Evolutionary conservation across 2,888 invertebrate species (phyloP).

Genomic region (Tromatobia lineatoria): DNA sequence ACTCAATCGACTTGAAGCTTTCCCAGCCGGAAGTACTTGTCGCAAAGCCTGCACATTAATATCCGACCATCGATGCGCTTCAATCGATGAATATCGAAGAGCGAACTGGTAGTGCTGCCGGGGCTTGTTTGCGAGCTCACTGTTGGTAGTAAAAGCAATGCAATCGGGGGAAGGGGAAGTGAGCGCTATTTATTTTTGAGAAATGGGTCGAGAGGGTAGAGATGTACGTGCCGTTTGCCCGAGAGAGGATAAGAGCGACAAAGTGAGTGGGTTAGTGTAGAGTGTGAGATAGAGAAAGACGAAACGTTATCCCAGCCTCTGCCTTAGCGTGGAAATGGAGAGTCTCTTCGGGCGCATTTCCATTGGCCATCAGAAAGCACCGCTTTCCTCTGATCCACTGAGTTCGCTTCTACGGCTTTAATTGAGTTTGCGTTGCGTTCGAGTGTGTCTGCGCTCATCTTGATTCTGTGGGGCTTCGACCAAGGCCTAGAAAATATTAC

Average conservation of each 20-base stretch:
- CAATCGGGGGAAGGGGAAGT: conserved; percentile 11
- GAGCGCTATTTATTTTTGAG: conserved; percentile 54
- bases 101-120: conserved; percentile 32
- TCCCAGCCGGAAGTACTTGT: conserved; percentile 57
- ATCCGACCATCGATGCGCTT: conserved; percentile 35
- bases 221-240: conserved; percentile 41
- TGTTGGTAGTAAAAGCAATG: conserved; percentile 29
- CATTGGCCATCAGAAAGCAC: conserved; percentile 70
- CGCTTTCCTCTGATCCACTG: conserved; percentile 66
- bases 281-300: conserved; percentile 16
- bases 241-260: conserved; percentile 27
- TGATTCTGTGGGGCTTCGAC: conserved; percentile 12
- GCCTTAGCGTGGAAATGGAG: conserved; percentile 40
- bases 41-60: conserved; percentile 58
- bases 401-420: conserved; percentile 66
- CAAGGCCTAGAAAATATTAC: conserved; percentile 59
- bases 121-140: conserved; percentile 34
- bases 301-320: conserved; percentile 9
- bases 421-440: conserved; percentile 74
- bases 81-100: conserved; percentile 61
- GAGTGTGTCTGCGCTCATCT: conserved; percentile 53
- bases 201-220: conserved; percentile 59
- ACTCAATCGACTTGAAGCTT: conserved; percentile 46
- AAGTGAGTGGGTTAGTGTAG: conserved; percentile 3
- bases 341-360: conserved; percentile 59